Evolutionary conservation across 2,888 invertebrate species (phyloP), one percentile per base, ranked within the genome.

Genomic region (Alloscopus bannaensis): DNA sequence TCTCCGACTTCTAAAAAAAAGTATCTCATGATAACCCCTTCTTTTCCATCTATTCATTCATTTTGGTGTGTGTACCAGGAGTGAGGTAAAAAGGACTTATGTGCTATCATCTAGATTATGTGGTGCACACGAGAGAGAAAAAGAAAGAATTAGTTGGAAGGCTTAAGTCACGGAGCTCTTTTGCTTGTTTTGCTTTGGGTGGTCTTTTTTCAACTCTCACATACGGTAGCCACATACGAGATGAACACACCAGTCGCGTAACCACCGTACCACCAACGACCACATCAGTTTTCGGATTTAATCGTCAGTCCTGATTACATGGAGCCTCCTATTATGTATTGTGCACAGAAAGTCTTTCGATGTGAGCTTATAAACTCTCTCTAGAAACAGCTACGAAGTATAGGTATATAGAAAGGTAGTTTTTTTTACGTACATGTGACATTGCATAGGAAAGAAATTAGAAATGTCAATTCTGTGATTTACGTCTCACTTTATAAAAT

Each of bases 151-250:
- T 60, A 72, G 64, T 64, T 64, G 55, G 57, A 72, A 65, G 72
- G 64, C 72, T 64, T 72, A 72, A 72, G 64, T 72, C 72, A 72
- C 72, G 72, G 72, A 65, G 72, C 64, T 64, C 71, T 62, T 71
- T 72, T 72, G 55, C 72, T 72, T 72, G 72, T 64, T 72, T 72
- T 72, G 55, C 64, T 72, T 72, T 72, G 64, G 72, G 72, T 65
- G 64, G 72, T 64, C 72, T 52, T 72, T 64, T 64, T 72, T 50
- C 26, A 31, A 47, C 72, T 45, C 64, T 59, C 50, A 71, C 59
- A n/a, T n/a, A n/a, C n/a, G n/a, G n/a, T n/a, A n/a, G n/a, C n/a
- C n/a, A n/a, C n/a, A n/a, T n/a, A n/a, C n/a, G n/a, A 45, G 1
- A 3, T n/a, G n/a, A n/a, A n/a, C n/a, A n/a, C 40, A 36, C 59